Percentiles rank a stretch among this genome's conserved stretches.
phyloP scores from a whole-genome alignment of 2,888 invertebrate species.

The Zygogramma bicolorata region DNA sequence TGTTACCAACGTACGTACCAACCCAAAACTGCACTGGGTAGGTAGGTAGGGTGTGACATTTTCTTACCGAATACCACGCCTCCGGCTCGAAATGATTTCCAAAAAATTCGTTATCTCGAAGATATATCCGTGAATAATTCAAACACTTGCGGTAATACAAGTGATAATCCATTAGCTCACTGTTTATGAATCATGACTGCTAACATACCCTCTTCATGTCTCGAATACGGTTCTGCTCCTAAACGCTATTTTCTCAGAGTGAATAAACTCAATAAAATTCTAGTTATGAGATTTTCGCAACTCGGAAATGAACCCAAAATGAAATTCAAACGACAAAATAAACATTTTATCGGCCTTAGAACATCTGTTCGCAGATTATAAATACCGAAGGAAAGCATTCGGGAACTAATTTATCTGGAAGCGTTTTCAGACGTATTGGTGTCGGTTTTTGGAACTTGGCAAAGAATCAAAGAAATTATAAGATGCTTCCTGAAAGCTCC shows the following conservation, averaged over 20 bases:
- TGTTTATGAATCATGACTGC: too few species aligned
- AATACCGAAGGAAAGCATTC: slow-evolving; percentile 1
- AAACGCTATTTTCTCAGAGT: not conserved
- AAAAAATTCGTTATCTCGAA: too few species aligned
- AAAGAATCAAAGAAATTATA: slow-evolving; percentile 6
- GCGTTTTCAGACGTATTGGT: not conserved
- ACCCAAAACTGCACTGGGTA: too few species aligned
- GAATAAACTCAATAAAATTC: slow-evolving; percentile 11
- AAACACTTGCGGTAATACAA: too few species aligned
- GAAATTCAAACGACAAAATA: slow-evolving; percentile 9
- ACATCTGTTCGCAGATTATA: slow-evolving; percentile 13
- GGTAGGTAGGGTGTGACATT: too few species aligned
- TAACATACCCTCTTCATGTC: not conserved
- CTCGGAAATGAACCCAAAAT: slow-evolving; percentile 9
- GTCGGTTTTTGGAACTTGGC: slow-evolving; percentile 6
- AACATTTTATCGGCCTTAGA: slow-evolving; percentile 18
- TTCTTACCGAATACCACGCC: too few species aligned
- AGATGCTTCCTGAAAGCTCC: not conserved
- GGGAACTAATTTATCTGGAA: not conserved
- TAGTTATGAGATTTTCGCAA: slow-evolving; percentile 2
- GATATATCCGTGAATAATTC: too few species aligned
- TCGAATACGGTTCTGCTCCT: not conserved
- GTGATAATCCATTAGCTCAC: too few species aligned
- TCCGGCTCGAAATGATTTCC: too few species aligned
- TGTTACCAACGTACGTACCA: too few species aligned